phyloP scores from a whole-genome alignment of 2,888 invertebrate genomes.

The Chirona hameri region DNA sequence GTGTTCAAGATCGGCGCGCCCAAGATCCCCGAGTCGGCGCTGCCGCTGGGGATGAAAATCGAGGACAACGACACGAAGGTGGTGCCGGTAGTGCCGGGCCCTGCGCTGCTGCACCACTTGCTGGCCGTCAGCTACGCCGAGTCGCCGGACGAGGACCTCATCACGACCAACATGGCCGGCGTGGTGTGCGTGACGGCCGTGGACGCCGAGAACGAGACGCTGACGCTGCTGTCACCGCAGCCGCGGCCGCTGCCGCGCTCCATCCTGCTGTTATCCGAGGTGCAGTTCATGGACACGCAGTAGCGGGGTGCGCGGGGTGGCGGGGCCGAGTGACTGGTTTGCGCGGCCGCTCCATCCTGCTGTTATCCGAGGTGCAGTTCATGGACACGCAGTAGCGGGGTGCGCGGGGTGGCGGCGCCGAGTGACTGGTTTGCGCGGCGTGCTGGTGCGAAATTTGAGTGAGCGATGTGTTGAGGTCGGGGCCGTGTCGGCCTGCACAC shows the following conservation, averaged over 20 bases:
- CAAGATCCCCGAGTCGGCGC: slow-evolving; percentile 86
- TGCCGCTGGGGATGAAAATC: slow-evolving; percentile 92
- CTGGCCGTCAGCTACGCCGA: slow-evolving; percentile 80
- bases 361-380: no score
- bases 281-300: no score
- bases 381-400: no score
- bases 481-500: no score
- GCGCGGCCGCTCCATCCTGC: no score
- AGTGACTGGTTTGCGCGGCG: no score
- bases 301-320: no score
- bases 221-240: slow-evolving; percentile 89
- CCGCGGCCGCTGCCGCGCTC: slow-evolving; percentile 87
- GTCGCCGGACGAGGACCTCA: slow-evolving; percentile 70
- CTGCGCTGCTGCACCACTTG: slow-evolving; percentile 77
- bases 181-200: slow-evolving; percentile 92
- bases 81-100: slow-evolving; percentile 68
- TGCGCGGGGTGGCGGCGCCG: no score
- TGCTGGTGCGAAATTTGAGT: no score
- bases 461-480: no score
- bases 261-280: no score
- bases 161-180: slow-evolving; percentile 81
- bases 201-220: slow-evolving; percentile 77
- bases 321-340: no score
- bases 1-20: slow-evolving; percentile 94
- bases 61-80: slow-evolving; percentile 85